Conservation (phyloP, 2,113 vertebrate species). For the Festucalex cinctus region DNA sequence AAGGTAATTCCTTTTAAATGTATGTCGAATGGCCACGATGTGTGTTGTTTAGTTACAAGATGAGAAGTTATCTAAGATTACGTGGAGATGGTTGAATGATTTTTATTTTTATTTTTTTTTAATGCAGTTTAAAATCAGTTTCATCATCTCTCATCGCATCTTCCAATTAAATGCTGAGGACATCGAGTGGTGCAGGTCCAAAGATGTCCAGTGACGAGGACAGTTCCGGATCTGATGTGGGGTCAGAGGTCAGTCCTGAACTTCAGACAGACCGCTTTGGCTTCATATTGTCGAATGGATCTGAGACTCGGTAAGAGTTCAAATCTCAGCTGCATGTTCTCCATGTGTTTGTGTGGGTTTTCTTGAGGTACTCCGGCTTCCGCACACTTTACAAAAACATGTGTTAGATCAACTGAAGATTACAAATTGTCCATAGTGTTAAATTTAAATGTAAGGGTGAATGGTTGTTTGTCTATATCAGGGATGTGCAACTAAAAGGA, state of each 20-base stretch:
- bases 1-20: constrained; percentile 45
- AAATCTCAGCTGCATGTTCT: not conserved
- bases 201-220: constrained; percentile 49
- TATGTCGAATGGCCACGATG: not conserved
- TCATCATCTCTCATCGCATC: not conserved
- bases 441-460: not conserved
- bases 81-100: not conserved
- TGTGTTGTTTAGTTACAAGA: not conserved
- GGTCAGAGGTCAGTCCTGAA: constrained; percentile 50
- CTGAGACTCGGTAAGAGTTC: constrained; percentile 66
- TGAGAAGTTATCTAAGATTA: constrained; percentile 6
- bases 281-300: constrained; percentile 71
- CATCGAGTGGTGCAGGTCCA: constrained; percentile 27
- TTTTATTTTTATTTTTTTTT: not conserved
- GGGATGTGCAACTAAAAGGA: too few species aligned
- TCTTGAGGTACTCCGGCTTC: not conserved
- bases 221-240: constrained; percentile 56
- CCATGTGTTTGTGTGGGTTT: not conserved
- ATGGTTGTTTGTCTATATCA: too few species aligned
- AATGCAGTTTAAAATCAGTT: not conserved
- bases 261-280: constrained; percentile 76
- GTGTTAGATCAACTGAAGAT: not conserved
- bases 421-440: too few species aligned
- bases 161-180: constrained; percentile 53
- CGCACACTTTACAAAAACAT: not conserved